Percentiles rank a stretch among this genome's conserved stretches.
phyloP scores from a whole-genome alignment of 2,888 invertebrate genomes.

The Cerastis leucographa region DNA sequence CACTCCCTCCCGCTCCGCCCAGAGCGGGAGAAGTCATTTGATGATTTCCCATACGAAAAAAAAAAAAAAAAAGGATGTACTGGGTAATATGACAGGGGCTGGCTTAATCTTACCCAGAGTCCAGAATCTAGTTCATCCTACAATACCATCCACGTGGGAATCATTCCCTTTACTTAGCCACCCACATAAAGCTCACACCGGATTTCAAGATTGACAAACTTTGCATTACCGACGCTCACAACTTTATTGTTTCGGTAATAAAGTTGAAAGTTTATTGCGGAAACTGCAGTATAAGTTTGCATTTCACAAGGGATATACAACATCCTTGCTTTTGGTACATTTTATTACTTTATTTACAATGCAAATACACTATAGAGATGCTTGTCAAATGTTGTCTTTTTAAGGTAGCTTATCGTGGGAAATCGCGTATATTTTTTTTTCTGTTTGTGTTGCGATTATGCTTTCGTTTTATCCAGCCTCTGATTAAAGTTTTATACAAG shows the following conservation, averaged over 20 bases:
- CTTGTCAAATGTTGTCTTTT: constrained; percentile 57
- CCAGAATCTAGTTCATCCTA: constrained; percentile 22
- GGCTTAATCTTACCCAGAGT: constrained; percentile 5
- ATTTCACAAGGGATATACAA: constrained; percentile 34
- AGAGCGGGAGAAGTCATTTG: no score
- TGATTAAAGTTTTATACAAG: neutral
- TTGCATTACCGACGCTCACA: constrained; percentile 26
- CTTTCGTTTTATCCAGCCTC: neutral
- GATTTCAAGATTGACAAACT: constrained; percentile 53
- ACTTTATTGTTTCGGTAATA: constrained; percentile 52
- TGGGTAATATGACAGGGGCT: neutral
- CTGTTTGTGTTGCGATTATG: constrained; percentile 22
- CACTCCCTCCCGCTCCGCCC: no score
- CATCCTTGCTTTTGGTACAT: constrained; percentile 48
- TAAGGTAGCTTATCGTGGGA: constrained; percentile 55
- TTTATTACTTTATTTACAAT: constrained; percentile 64
- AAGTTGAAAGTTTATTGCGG: constrained; percentile 56
- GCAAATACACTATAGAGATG: constrained; percentile 60
- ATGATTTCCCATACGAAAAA: no score
- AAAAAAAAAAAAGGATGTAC: no score
- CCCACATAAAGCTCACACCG: constrained; percentile 56
- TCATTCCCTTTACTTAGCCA: constrained; percentile 56
- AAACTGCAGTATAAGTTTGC: constrained; percentile 43
- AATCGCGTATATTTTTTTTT: constrained; percentile 21
- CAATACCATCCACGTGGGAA: constrained; percentile 55